Evolutionary conservation across 2,797 vertebrate species (phyloP), one percentile per base, ranked within the genome.

Genomic region (Petrocephalus sullivani): DNA sequence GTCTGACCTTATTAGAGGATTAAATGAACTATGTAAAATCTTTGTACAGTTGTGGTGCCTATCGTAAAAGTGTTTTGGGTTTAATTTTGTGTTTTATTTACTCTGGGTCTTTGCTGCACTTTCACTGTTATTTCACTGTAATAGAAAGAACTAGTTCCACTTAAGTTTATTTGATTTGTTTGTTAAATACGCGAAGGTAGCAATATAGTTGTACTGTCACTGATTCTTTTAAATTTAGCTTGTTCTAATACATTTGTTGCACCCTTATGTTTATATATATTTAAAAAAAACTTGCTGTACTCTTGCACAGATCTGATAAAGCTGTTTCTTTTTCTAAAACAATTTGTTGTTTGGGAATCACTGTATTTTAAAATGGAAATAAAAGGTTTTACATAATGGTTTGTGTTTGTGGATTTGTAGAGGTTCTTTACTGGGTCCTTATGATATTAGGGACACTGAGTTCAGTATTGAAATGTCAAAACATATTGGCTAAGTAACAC

Each of bases 311-410:
- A 87, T 89, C 75, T 84, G 75, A 89, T 57, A 92, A 88, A 89
- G 89, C 91, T 90, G 86, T 92, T 86, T 92, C 90, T 93, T 94
- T 95, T 94, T 93, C 93, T 91, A 92, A 89, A 93, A 89, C 89
- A 91, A 57, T 56, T 71, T 78, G 57, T 82, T 89, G 88, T 89
- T 87, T 89, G 93, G 90, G 90, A 92, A 90, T 89, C 67, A 87
- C 89, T 90, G 90, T 90, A 92, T 95, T 96, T 95, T 95, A 91
- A 95, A 90, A 95, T 91, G 91, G 90, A 90, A 95, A 95, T 95
- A 94, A 96, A 95, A 91, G 37, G 90, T 92, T 95, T 95, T 95
- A 90, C 60, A 53, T 61, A 87, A 51, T 64, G 87, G 7, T 54
- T 82, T 57, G 0, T 41, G 4, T 87, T 71, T 60, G 56, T 83